phyloP scores from a whole-genome alignment of 64 coral and sea anemone genomes.

The Astreopora myriophthalma region DNA sequence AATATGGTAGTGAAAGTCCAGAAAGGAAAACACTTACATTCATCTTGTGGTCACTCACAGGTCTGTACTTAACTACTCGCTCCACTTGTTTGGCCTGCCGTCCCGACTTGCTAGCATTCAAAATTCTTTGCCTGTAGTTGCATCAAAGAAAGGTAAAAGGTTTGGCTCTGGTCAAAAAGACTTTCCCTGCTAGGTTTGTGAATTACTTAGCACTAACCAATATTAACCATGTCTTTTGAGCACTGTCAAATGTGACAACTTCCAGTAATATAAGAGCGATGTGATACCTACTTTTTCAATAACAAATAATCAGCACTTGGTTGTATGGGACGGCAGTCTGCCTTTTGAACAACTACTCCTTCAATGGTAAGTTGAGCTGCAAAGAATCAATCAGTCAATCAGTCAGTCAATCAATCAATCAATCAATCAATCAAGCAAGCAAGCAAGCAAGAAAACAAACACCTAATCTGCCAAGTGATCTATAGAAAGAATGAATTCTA shows the following conservation, averaged over 20 bases:
- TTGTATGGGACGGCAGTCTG: constrained; percentile 79
- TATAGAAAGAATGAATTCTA: too few species aligned
- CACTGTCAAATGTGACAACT: too few species aligned
- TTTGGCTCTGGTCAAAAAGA: neutral
- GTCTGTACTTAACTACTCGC: constrained; percentile 71
- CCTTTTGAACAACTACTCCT: constrained; percentile 84
- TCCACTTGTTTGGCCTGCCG: constrained; percentile 75
- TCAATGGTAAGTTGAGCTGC: constrained; percentile 77
- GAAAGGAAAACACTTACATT: constrained; percentile 75
- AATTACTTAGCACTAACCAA: too few species aligned
- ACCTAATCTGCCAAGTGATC: neutral
- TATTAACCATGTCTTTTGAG: too few species aligned
- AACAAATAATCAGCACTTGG: constrained; percentile 79
- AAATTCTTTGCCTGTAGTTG: constrained; percentile 55
- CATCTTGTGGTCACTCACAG: constrained; percentile 79
- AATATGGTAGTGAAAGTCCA: too few species aligned
- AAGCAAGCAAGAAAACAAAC: too few species aligned
- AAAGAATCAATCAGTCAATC: neutral
- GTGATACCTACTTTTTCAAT: constrained; percentile 79
- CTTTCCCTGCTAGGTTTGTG: too few species aligned
- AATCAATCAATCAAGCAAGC: too few species aligned
- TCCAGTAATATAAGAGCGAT: neutral
- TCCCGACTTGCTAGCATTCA: constrained; percentile 67
- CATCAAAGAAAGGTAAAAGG: neutral
- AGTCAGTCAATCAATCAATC: neutral